Base-by-base conservation (phyloP, 2,113 vertebrate species). In the Pseudorasbora parva region DNA sequence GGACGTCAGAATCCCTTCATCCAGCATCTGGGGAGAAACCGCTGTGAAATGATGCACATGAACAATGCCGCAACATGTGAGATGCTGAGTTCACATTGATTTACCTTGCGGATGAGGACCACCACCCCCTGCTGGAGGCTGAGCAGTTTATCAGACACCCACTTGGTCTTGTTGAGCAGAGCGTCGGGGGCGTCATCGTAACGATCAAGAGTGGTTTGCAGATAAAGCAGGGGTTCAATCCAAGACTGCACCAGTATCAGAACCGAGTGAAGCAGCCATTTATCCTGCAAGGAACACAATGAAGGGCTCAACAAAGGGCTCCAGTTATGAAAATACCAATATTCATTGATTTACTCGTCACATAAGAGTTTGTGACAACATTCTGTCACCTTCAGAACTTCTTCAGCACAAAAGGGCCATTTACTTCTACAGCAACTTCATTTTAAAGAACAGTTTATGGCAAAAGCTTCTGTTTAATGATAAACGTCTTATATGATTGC, bases 111-210 rank as follows among this genome's bases (percentile, higher is more conserved):
- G 54, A 93, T 94, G 77, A 95, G 93, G 30, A 93, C 91, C 81
- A 92, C 88, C 54, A 94, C 88, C 0, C 93, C 93, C 86, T 94
- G 91, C 88, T 95, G 92, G 82, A 95, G 88, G 86, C 93, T 94
- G 73, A 90, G 88, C 12, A 95, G 90, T 89, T 94, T 94, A 21
- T 93, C 92, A 1, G 91, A 93, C 86, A 94, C 88, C 94, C 94
- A 94, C 86, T 94, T 94, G 71, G 92, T 94, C 82, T 93, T 94
- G 88, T 93, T 93, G 51, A 94, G 88, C 60, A 94, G 89, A 83
- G 89, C 68, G 10, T 92, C 89, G 0, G 93, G 91, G 57, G 91
- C 92, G 0, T 88, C 56, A 0, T 92, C 89, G 6, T 95, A 92
- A 56, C 4, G 89, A 56, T 93, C 88, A 30, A 94, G 56, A 5